Base-by-base conservation (phyloP, 2,888 invertebrate species). In the Melipona beecheii region DNA sequence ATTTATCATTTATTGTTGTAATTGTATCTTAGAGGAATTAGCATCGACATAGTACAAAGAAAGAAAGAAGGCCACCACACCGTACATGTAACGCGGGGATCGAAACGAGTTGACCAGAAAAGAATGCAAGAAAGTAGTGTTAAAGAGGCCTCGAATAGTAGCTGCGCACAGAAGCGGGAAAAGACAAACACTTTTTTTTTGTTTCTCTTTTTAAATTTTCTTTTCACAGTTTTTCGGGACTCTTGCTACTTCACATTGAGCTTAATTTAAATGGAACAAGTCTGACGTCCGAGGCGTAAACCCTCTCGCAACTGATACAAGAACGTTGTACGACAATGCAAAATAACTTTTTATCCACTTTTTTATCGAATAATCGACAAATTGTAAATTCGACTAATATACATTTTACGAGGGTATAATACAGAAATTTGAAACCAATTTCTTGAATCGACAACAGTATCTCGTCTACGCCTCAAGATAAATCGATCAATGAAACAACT, bases 11-110 rank as follows among this genome's bases (percentile, higher is more conserved):
- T 86, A 83, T 83, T 70, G 77, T 83, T 50, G 74, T 87, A 84
- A 83, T 81, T 83, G 69, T 64, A 82, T 60, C 71, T 80, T 89
- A 89, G 83, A 74, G 65, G 75, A 80, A 66, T 83, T 87, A 87
- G 86, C 81, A 75, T 83, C 81, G 86, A 83, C 52, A 89, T 89
- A 89, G 89, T 89, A 89, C 89, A 89, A 89, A 73, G 36, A 58
- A 5, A 85, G 62, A 72, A 65, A 60, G 78, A 2, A 43, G 9
- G 43, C 43, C 11, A 43, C 52, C 80, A 60, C 73, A 74, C 31
- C 64, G 64, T 83, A 80, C 74, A 72, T 27, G 9, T 9, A 43
- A n/a, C 36, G 36, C 62, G 71, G 72, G 78, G 77, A 56, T 13
- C 52, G 56, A 73, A 71, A 68, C 21, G 54, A 65, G 75, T 72